These are phyloP conservation scores for Nomada fabriciana DNA, from an alignment of 2,888 invertebrate species.

Conservation along the genomic window DNA sequence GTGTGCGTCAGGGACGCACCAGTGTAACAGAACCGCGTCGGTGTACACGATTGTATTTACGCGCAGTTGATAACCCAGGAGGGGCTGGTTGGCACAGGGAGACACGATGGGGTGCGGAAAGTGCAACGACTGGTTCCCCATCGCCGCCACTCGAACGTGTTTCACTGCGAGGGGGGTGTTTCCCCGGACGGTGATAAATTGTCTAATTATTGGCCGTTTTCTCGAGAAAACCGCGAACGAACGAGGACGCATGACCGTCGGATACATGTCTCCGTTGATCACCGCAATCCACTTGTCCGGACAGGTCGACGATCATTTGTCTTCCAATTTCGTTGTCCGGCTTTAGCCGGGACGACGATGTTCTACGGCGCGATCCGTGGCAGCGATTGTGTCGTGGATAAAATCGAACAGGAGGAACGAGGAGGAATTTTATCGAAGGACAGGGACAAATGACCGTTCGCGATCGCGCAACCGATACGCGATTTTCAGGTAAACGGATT, in stretches of 20 bases:
- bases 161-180: background rate
- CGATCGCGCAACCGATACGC: conserved; percentile 36
- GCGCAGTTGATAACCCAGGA: conserved; percentile 34
- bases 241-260: conserved; percentile 37
- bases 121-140: conserved; percentile 32
- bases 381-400: conserved; percentile 2
- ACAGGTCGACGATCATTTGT: conserved; percentile 23
- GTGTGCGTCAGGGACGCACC: conserved; percentile 49
- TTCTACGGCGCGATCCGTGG: background rate
- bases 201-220: conserved; percentile 65
- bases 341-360: background rate
- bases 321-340: conserved; percentile 19
- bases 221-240: conserved; percentile 52
- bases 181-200: conserved; percentile 59
- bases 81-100: background rate
- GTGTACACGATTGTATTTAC: conserved; percentile 50
- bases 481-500: conserved; percentile 57
- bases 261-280: conserved; percentile 9
- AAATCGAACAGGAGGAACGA: background rate
- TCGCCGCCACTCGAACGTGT: conserved; percentile 9
- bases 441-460: conserved; percentile 33
- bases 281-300: conserved; percentile 16
- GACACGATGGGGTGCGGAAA: background rate
- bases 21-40: background rate
- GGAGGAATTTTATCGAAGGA: conserved; percentile 15